phyloP scores from a whole-genome alignment of 2,888 invertebrate genomes.

The Leptothorax acervorum region DNA sequence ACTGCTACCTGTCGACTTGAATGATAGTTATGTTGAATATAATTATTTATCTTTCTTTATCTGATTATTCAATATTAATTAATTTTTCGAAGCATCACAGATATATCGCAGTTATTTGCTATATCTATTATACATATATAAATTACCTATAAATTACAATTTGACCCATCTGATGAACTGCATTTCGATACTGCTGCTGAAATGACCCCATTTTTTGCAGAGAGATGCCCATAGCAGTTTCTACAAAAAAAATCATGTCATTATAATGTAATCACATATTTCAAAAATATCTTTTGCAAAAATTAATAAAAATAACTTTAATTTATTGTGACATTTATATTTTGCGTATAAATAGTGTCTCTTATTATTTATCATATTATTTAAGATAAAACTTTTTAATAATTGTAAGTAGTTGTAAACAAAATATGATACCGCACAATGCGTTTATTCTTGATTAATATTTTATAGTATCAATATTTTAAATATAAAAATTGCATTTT shows the following conservation, averaged over 20 bases:
- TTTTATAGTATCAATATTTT: neutral
- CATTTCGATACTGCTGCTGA: slow-evolving; percentile 8
- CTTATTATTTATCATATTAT: neutral
- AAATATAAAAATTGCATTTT: neutral
- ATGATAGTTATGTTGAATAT: too few species aligned
- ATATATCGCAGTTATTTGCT: neutral
- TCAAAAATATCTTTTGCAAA: neutral
- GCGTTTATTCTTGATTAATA: too few species aligned
- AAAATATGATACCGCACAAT: too few species aligned
- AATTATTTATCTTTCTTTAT: too few species aligned
- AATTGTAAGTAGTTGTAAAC: too few species aligned
- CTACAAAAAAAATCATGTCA: neutral
- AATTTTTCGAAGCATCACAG: neutral
- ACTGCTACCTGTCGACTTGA: too few species aligned
- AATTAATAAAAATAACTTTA: neutral
- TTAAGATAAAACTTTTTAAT: neutral
- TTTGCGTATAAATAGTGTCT: too few species aligned
- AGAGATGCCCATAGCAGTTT: slow-evolving; percentile 33
- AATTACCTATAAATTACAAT: neutral
- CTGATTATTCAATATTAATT: neutral
- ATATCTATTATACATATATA: neutral
- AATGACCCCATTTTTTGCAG: neutral
- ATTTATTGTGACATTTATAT: neutral
- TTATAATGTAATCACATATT: neutral
- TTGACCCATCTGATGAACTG: neutral